Evolutionary conservation across 2,113 vertebrate genomes (phyloP).

Genomic region (Mobula hypostoma): DNA sequence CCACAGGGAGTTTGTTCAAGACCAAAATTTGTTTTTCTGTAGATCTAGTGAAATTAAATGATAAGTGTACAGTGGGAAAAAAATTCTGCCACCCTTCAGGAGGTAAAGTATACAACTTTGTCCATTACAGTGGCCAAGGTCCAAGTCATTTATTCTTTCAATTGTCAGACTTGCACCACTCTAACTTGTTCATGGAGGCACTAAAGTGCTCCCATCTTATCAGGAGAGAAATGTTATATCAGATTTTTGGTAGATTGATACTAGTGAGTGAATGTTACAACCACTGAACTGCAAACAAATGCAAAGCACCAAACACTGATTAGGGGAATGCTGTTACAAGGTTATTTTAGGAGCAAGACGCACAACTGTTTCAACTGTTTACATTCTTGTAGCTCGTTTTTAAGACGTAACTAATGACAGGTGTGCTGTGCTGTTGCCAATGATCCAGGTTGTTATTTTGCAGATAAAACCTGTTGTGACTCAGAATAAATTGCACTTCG

Average conservation of each 20-base stretch:
- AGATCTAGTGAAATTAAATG: background rate
- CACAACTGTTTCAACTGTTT: background rate
- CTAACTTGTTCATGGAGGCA: background rate
- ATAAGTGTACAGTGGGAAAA: background rate
- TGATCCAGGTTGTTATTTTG: too few species aligned
- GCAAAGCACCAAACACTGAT: background rate
- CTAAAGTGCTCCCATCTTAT: background rate
- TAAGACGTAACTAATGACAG: background rate
- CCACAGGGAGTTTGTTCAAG: background rate
- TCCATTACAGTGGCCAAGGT: background rate
- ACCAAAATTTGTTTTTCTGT: background rate
- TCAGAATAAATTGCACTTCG: too few species aligned
- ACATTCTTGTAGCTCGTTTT: background rate
- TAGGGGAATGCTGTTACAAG: background rate
- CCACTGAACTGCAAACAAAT: slow-evolving; percentile 1
- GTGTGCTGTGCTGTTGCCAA: background rate
- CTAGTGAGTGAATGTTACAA: background rate
- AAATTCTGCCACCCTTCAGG: background rate
- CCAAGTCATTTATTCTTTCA: background rate
- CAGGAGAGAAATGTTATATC: background rate
- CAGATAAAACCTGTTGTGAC: too few species aligned
- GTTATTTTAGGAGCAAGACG: background rate
- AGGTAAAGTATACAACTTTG: background rate
- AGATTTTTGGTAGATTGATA: background rate
- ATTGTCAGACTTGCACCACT: background rate